Base-by-base conservation (phyloP, 2,888 invertebrate genomes). In the Ellobium chinense region DNA sequence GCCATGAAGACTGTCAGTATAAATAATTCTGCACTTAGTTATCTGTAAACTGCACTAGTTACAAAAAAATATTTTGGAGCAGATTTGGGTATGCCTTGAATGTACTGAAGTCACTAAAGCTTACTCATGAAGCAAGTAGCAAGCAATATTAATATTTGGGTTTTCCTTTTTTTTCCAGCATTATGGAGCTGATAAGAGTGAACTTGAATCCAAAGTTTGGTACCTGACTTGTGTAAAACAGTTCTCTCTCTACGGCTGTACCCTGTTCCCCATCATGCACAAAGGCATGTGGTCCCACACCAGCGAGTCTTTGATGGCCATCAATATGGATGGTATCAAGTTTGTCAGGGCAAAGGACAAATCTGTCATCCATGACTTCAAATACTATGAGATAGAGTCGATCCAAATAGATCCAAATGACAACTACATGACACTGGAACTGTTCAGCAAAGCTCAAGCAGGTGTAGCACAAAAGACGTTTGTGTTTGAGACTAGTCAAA, bases 161-260 rank as follows among this genome's bases (percentile, higher is more conserved):
- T 46, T 66, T 34, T 60, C 36, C 21, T 69, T 79, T 54, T 83
- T 39, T 54, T 29, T 54, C 21, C 86, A 90, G 91, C 88, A 91
- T 84, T 98, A 97, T 91, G 98, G 98, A 75, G 96, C 97, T n/a
- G 97, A 97, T 0, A 96, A 98, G 78, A 96, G 96, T 0, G 98
- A 98, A 91, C 93, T 98, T 63, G 97, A 97, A 0, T 97, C 98
- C 27, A 98, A 98, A 94, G 97, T 98, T 31, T 94, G 98, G 85
- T 98, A 98, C 93, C 94, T 98, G 83, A 97, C 97, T 0, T 98
- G 98, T 91, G 98, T 98, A 5, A 98, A 98, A 97, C 98, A 98
- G 93, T 98, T 98, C 93, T 98, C 98, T 0, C 94, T 98, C 0
- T 97, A 97, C 86, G 97, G 97, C 7, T 96, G 97, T 81, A 97